A percentile compares a stretch with the other conserved stretches of the same genome.
Evolutionary conservation across 2,797 vertebrate genomes (phyloP).

Genomic region (Emydoidea blandingii): DNA sequence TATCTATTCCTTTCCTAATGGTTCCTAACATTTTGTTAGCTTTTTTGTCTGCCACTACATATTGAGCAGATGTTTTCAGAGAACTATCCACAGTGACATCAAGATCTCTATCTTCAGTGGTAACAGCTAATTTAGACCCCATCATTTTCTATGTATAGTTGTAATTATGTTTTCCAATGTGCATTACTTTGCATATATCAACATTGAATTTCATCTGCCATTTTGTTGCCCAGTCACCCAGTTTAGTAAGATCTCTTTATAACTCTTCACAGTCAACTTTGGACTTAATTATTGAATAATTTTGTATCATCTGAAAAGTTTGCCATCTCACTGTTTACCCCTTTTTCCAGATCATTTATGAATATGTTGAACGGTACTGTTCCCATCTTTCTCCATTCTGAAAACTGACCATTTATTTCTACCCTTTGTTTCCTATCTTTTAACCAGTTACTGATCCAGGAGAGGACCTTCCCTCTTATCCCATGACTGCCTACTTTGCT

Average conservation of each 20-base stretch:
- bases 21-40: not conserved
- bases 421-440: not conserved
- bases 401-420: not conserved
- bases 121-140: not conserved
- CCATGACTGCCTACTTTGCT: not conserved
- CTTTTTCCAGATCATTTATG: not conserved
- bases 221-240: not conserved
- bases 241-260: not conserved
- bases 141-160: not conserved
- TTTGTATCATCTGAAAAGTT: not conserved
- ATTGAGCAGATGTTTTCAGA: not conserved
- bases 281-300: not conserved
- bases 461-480: not conserved
- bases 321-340: not conserved
- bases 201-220: not conserved
- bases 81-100: not conserved
- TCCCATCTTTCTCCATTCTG: not conserved
- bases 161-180: not conserved
- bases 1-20: not conserved
- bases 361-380: not conserved
- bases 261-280: not conserved
- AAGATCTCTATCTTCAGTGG: not conserved
- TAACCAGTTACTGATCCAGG: not conserved
- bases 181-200: not conserved
- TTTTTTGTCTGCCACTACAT: not conserved